phyloP scores from a whole-genome alignment of 2,113 vertebrate species.

The Chloebia gouldiae region DNA sequence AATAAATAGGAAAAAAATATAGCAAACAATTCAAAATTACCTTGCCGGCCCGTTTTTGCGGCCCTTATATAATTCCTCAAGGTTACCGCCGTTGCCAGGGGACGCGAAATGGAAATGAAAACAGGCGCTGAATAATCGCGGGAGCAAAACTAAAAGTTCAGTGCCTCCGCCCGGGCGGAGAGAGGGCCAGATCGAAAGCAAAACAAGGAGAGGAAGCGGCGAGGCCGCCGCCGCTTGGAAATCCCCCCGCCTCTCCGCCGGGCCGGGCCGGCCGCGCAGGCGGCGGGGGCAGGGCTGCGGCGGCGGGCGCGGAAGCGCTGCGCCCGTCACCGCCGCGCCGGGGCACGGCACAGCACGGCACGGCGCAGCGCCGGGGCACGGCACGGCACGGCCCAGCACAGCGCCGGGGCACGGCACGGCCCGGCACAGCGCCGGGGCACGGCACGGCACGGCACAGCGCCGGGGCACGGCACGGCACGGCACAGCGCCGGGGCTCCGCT shows the following conservation, averaged over 20 bases:
- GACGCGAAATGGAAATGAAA: slow-evolving; percentile 71
- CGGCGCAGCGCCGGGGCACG: too few relatives aligned
- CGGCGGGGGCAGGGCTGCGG: neutral
- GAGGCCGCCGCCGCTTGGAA: slow-evolving; percentile 79
- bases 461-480: neutral
- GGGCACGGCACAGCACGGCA: too few relatives aligned
- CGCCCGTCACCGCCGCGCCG: neutral
- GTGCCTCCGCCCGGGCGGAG: slow-evolving; percentile 74
- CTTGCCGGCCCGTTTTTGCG: slow-evolving; percentile 63
- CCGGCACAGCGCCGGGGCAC: neutral
- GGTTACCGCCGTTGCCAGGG: slow-evolving; percentile 73
- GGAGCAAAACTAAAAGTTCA: slow-evolving; percentile 81
- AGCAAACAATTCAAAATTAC: slow-evolving; percentile 31
- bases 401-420: too few relatives aligned
- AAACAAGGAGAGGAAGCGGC: slow-evolving; percentile 90
- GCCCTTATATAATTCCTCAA: slow-evolving; percentile 72
- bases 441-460: neutral
- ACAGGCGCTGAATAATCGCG: slow-evolving; percentile 72
- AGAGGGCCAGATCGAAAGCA: slow-evolving; percentile 93
- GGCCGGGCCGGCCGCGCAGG: neutral
- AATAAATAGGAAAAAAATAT: neutral
- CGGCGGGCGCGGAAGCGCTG: neutral
- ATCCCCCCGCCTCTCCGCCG: slow-evolving; percentile 65
- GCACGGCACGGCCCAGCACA: too few relatives aligned
- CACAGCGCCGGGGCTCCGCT: neutral